Evolutionary conservation across 2,797 vertebrate species (phyloP).

Genomic region (Acomys russatus): DNA sequence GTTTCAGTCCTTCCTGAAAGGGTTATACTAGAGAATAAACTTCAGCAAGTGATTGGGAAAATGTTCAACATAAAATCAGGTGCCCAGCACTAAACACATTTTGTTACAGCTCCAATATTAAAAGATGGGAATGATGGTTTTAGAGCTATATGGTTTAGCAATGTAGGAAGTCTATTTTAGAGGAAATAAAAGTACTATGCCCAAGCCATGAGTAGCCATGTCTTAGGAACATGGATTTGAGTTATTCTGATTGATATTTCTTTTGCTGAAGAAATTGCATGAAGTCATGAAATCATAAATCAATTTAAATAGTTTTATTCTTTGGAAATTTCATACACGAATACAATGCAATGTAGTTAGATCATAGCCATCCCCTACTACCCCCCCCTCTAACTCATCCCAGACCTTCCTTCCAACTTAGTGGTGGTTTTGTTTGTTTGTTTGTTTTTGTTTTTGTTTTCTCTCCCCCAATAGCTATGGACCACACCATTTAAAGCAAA

Average conservation of each 20-base stretch:
- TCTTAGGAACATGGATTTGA: background rate
- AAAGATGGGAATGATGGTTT: slow-evolving; percentile 27
- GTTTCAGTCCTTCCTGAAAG: slow-evolving; percentile 32
- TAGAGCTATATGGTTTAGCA: slow-evolving; percentile 11
- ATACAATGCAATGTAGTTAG: background rate
- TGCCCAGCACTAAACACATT: background rate
- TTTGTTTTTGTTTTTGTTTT: too few species aligned
- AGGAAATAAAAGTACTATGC: background rate
- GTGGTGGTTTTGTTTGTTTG: background rate
- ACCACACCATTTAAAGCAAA: background rate
- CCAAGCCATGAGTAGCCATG: background rate
- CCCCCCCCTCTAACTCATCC: background rate
- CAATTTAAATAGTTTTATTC: background rate
- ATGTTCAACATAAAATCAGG: background rate
- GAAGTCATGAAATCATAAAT: background rate
- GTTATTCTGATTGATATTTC: background rate
- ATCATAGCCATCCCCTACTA: background rate
- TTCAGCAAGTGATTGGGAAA: slow-evolving; percentile 23
- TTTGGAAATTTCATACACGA: background rate
- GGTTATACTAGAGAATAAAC: slow-evolving; percentile 9
- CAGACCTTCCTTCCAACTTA: too few species aligned
- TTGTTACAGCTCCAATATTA: slow-evolving; percentile 13
- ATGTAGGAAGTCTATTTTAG: background rate
- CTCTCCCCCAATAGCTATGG: background rate
- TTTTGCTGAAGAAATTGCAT: background rate